phyloP scores from a whole-genome alignment of 2,113 vertebrate genomes.

The Phainopepla nitens region DNA sequence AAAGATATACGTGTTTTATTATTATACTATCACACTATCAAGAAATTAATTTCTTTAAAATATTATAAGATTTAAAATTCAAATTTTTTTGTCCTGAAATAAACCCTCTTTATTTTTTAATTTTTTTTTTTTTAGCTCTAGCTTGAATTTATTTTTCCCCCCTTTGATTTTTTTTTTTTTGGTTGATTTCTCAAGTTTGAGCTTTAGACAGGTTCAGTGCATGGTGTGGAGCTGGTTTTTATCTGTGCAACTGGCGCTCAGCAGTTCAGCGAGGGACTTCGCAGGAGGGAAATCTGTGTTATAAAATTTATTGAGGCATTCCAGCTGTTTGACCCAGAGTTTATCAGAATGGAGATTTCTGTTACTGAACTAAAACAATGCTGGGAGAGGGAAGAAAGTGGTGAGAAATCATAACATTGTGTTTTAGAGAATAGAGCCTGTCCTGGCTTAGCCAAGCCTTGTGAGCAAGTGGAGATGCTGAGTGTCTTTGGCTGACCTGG shows the following conservation, averaged over 20 bases:
- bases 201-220: not conserved
- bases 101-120: not conserved
- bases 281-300: conserved; percentile 12
- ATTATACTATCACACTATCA: conserved; percentile 69
- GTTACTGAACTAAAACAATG: conserved; percentile 2
- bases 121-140: not conserved
- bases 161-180: not conserved
- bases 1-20: conserved; percentile 63
- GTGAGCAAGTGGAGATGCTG: not conserved
- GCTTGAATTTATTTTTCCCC: not conserved
- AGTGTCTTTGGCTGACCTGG: not conserved
- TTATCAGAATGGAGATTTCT: conserved; percentile 12
- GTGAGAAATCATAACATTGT: not conserved
- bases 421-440: not conserved
- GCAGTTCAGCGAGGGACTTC: not conserved
- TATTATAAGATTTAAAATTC: conserved; percentile 55
- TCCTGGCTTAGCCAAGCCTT: not conserved
- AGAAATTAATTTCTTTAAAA: conserved; percentile 73
- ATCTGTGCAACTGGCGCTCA: not conserved
- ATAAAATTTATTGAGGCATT: not conserved
- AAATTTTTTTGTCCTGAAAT: conserved; percentile 22
- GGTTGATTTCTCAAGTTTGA: not conserved
- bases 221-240: conserved; percentile 1
- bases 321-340: conserved; percentile 9
- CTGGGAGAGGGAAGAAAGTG: not conserved